Evolutionary conservation across 1,140 invertebrate genomes (phyloP).

Genomic region (Polypedilum pembai): DNA sequence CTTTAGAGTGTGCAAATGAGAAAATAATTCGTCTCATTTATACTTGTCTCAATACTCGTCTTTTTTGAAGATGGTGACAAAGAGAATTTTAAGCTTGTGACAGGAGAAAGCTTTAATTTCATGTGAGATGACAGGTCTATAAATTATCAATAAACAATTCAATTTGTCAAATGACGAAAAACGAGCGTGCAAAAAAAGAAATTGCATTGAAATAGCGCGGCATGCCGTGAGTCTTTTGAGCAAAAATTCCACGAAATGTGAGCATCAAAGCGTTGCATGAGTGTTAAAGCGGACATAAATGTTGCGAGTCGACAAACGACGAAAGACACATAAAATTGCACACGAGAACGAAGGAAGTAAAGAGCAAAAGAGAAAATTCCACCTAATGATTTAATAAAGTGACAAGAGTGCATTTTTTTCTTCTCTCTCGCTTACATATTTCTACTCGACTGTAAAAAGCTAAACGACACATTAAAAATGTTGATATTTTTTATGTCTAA

Average conservation of each 20-base stretch:
- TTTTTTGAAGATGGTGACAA: background rate
- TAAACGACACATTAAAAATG: no score
- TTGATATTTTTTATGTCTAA: no score
- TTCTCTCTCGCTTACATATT: background rate
- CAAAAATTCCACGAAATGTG: background rate
- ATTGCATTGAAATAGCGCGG: background rate
- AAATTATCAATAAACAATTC: constrained; percentile 19
- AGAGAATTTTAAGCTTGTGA: constrained; percentile 15
- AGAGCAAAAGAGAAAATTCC: constrained; percentile 14
- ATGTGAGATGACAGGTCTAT: background rate
- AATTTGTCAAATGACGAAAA: background rate
- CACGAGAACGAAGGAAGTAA: background rate
- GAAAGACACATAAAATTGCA: background rate
- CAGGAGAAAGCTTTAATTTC: constrained; percentile 17
- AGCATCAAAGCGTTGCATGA: background rate
- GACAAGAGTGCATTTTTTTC: constrained; percentile 1
- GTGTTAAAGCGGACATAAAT: background rate
- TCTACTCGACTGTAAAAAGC: background rate
- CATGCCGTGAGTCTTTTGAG: background rate
- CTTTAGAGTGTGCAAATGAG: background rate
- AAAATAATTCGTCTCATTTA: constrained; percentile 14
- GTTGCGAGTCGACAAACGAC: background rate
- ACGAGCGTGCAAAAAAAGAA: background rate
- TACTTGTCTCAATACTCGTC: background rate
- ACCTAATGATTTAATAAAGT: constrained; percentile 26